Conservation (phyloP, 2,888 invertebrate species). For the Malthinus flaveolus region DNA sequence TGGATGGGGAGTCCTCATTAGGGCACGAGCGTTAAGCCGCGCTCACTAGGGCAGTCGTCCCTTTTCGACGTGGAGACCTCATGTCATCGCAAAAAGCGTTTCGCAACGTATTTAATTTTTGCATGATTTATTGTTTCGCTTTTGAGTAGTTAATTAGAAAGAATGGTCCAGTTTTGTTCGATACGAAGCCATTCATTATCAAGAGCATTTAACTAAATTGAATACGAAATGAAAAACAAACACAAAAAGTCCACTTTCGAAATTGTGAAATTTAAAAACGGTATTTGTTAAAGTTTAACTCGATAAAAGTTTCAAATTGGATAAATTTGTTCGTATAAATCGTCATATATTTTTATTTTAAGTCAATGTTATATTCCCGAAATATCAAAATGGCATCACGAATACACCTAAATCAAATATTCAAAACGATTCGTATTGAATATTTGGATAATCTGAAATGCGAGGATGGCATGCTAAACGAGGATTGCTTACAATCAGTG, state of each 20-base stretch:
- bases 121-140: conserved; percentile 30
- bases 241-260: background rate
- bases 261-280: background rate
- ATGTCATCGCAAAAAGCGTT: conserved; percentile 27
- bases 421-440: conserved; percentile 26
- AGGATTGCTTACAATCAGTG: conserved; percentile 35
- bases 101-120: conserved; percentile 26
- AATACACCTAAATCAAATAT: conserved; percentile 26
- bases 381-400: conserved; percentile 10
- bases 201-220: conserved; percentile 21
- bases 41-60: conserved; percentile 27
- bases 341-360: background rate
- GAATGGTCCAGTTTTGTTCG: conserved; percentile 24
- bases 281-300: background rate
- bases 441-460: conserved; percentile 27
- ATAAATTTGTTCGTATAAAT: conserved; percentile 6
- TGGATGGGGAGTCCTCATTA: conserved; percentile 21
- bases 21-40: conserved; percentile 24
- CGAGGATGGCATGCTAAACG: conserved; percentile 26
- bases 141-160: conserved; percentile 30
- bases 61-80: conserved; percentile 17
- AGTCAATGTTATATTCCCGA: conserved; percentile 16
- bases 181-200: conserved; percentile 8
- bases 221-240: background rate
- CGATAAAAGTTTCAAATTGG: conserved; percentile 5